Conservation (phyloP, 2,888 invertebrate species). For the Drosophila imparisetae region DNA sequence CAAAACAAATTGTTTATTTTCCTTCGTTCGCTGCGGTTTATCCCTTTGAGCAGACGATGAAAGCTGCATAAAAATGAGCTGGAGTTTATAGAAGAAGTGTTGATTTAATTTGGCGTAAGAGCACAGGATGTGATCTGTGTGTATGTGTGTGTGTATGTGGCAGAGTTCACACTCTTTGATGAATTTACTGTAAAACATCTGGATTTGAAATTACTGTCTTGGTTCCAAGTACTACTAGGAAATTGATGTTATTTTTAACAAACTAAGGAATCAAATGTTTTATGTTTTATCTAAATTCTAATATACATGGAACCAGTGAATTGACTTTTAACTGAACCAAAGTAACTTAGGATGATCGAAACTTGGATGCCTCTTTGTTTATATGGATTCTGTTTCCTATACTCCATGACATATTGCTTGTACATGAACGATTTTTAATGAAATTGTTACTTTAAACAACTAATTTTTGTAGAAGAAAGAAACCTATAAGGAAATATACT, state of each 20-base stretch:
- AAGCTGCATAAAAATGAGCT: constrained; percentile 33
- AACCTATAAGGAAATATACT: no score
- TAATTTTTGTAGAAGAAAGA: no score
- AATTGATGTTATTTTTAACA: not conserved
- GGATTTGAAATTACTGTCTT: constrained; percentile 2
- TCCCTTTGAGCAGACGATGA: constrained; percentile 37
- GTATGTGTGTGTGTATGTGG: constrained; percentile 1
- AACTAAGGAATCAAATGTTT: not conserved
- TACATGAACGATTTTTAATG: not conserved
- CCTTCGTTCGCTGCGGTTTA: constrained; percentile 20
- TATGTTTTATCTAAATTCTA: constrained; percentile 7
- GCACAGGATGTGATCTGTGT: constrained; percentile 32
- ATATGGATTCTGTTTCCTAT: not conserved
- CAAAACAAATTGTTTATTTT: constrained; percentile 55
- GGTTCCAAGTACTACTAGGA: not conserved
- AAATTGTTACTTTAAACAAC: not conserved
- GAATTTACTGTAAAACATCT: constrained; percentile 20
- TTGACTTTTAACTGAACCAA: not conserved
- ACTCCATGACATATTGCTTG: not conserved
- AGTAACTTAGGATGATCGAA: not conserved
- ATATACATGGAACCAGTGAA: no score
- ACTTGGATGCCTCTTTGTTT: not conserved
- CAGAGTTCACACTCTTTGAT: constrained; percentile 39
- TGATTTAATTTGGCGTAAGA: constrained; percentile 34
- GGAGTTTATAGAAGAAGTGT: constrained; percentile 22